Conservation (phyloP, 2,888 invertebrate species). For the Temnothorax rugatulus region DNA sequence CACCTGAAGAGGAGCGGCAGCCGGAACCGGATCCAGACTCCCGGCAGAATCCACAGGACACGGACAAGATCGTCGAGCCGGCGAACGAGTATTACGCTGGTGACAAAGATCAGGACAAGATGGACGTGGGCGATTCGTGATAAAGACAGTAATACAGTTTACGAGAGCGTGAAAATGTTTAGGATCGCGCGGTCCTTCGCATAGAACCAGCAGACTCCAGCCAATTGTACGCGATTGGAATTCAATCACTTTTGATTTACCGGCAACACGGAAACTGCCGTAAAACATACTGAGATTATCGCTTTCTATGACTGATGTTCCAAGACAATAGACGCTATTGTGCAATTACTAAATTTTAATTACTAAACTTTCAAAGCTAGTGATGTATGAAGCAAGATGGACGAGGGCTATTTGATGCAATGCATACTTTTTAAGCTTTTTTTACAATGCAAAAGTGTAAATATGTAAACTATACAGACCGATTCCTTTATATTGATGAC, state of each 20-base stretch:
- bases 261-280: not conserved
- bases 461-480: slow-evolving; percentile 19
- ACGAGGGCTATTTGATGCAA: not conserved
- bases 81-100: slow-evolving; percentile 96
- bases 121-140: slow-evolving; percentile 84
- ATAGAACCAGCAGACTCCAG: not conserved
- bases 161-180: not conserved
- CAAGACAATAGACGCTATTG: not conserved
- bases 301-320: not conserved
- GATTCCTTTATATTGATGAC: slow-evolving; percentile 22
- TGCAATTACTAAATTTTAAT: not conserved
- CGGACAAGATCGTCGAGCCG: slow-evolving; percentile 93
- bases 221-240: not conserved
- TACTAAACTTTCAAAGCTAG: not conserved
- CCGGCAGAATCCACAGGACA: slow-evolving; percentile 91
- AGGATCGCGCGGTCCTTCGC: not conserved
- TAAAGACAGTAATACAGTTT: not conserved
- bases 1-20: slow-evolving; percentile 90
- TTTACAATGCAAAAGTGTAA: not conserved
- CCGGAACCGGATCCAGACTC: slow-evolving; percentile 95
- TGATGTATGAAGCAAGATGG: not conserved
- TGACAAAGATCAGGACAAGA: slow-evolving; percentile 95
- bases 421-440: not conserved
- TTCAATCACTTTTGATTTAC: not conserved
- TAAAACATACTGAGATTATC: not conserved